Evolutionary conservation across 2,113 vertebrate genomes (phyloP).

Genomic region (Nannobrachium achirus): DNA sequence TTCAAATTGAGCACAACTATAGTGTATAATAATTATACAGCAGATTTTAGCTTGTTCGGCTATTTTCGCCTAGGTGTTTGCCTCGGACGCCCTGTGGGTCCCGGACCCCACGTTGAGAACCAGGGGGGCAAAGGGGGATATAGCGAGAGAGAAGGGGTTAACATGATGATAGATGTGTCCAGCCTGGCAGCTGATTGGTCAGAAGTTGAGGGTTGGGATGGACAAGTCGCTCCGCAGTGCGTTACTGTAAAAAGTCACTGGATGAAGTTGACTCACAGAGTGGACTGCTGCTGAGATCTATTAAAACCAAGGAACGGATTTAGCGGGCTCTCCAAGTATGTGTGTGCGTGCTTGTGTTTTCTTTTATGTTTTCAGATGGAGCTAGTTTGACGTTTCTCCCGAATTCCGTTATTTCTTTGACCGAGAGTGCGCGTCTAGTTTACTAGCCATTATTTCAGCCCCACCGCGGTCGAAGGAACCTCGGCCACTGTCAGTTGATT

Average conservation of each 20-base stretch:
- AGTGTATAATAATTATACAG: too few relatives aligned
- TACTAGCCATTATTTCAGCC: background rate
- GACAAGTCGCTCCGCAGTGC: slow-evolving; percentile 43
- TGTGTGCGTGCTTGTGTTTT: slow-evolving; percentile 1
- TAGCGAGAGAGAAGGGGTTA: slow-evolving; percentile 50
- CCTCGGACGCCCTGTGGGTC: too few relatives aligned
- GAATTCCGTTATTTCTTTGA: background rate
- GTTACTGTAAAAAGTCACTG: slow-evolving; percentile 51
- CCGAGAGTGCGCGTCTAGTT: slow-evolving; percentile 3
- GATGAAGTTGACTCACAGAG: slow-evolving; percentile 28
- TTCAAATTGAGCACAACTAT: too few relatives aligned
- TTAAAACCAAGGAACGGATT: background rate
- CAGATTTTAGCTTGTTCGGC: too few relatives aligned
- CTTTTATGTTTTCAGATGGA: too few relatives aligned
- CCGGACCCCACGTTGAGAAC: background rate
- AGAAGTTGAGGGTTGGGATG: slow-evolving; percentile 54
- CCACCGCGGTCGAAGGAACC: slow-evolving; percentile 36
- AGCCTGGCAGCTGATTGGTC: slow-evolving; percentile 56
- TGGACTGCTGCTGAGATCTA: background rate
- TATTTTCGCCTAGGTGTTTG: too few relatives aligned
- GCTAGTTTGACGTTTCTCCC: background rate
- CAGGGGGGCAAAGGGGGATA: background rate
- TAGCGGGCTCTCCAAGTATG: slow-evolving; percentile 1
- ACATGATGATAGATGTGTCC: slow-evolving; percentile 27
- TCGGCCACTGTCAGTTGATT: slow-evolving; percentile 60